Evolutionary conservation across 2,113 vertebrate genomes (phyloP).

Genomic region (Brachyhypopomus gauderio): DNA sequence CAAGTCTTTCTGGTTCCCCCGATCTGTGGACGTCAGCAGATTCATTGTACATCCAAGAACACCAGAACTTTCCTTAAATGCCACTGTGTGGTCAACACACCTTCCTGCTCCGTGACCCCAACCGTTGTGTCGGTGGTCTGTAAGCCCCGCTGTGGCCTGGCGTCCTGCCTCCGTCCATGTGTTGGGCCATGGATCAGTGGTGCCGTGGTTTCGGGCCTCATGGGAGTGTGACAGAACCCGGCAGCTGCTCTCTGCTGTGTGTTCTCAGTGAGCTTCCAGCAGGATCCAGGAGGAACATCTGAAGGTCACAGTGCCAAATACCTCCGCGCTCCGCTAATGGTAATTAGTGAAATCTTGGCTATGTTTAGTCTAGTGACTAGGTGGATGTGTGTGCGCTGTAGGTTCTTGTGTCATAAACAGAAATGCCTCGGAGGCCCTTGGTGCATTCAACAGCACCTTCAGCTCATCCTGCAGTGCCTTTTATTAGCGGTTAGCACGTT

Average conservation of each 20-base stretch:
- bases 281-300: background rate
- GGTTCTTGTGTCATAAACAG: slow-evolving; percentile 13
- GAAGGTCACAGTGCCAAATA: background rate
- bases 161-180: background rate
- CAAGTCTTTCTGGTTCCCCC: background rate
- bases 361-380: slow-evolving; percentile 2
- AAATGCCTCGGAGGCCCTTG: slow-evolving; percentile 10
- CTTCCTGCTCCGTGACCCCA: background rate
- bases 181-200: slow-evolving; percentile 4
- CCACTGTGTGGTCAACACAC: no score
- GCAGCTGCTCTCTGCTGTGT: no score
- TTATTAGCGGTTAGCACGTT: slow-evolving; percentile 9
- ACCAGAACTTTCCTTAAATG: no score
- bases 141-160: slow-evolving; percentile 3
- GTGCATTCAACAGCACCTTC: background rate
- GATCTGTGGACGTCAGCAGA: background rate
- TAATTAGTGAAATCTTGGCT: background rate
- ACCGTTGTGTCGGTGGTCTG: background rate
- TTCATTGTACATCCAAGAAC: no score
- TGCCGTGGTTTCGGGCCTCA: background rate
- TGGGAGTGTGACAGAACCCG: no score
- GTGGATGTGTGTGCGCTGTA: background rate
- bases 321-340: background rate
- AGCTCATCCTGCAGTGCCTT: background rate
- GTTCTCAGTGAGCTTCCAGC: no score